phyloP scores from a whole-genome alignment of 2,888 invertebrate species.

The Dynastes maya region DNA sequence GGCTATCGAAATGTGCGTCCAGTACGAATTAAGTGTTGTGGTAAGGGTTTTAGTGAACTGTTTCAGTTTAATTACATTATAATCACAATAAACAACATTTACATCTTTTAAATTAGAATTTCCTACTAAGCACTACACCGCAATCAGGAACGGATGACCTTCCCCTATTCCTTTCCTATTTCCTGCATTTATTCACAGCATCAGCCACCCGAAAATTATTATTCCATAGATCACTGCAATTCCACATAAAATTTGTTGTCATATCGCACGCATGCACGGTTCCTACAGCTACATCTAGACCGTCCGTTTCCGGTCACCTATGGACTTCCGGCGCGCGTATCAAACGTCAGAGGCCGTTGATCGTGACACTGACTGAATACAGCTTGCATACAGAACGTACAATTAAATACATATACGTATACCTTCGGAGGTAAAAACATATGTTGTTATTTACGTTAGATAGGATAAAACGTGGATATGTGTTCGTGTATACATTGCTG shows the following conservation, averaged over 20 bases:
- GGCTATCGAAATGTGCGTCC: no score
- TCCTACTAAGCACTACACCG: conserved; percentile 1
- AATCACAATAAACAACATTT: no score
- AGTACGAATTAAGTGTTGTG: no score
- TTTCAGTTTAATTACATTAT: no score
- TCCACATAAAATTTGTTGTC: conserved; percentile 37
- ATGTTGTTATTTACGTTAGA: conserved; percentile 38
- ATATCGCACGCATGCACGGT: conserved; percentile 55
- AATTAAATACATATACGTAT: conserved; percentile 28
- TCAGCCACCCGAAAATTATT: conserved; percentile 31
- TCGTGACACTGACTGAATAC: conserved; percentile 49
- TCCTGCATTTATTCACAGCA: conserved; percentile 2
- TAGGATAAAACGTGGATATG: neutral
- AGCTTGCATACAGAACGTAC: conserved; percentile 17
- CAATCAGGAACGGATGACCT: conserved; percentile 17
- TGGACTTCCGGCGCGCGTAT: conserved; percentile 43
- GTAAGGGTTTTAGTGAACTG: no score
- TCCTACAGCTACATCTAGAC: conserved; percentile 51
- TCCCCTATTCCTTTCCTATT: conserved; percentile 13
- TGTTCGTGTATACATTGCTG: neutral
- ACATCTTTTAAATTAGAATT: no score
- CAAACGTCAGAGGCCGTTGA: conserved; percentile 45
- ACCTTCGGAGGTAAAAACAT: conserved; percentile 13
- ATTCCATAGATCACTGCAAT: conserved; percentile 43
- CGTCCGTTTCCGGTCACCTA: conserved; percentile 54